These are phyloP conservation scores for Ochropleura leucogaster DNA, from an alignment of 2,888 invertebrate species.

Conservation along the genomic window DNA sequence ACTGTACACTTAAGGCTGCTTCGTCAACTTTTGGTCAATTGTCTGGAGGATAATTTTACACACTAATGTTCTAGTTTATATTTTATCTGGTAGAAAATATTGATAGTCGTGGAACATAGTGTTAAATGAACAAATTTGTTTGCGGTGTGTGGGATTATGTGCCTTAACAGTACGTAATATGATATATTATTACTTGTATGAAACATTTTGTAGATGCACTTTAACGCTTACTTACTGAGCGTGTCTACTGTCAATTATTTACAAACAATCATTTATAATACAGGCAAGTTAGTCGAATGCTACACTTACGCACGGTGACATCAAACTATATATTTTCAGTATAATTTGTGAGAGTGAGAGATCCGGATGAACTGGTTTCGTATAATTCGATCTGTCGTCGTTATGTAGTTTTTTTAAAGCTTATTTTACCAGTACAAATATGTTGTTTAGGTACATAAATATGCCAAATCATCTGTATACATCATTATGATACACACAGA, in stretches of 20 bases:
- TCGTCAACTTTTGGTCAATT: not conserved
- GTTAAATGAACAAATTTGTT: not conserved
- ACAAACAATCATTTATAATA: not conserved
- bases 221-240: not conserved
- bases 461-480: slow-evolving; percentile 1
- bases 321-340: no score
- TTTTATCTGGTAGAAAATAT: not conserved
- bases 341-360: no score
- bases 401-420: not conserved
- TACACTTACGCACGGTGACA: no score
- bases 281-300: not conserved
- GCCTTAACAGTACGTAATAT: not conserved
- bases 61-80: not conserved
- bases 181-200: not conserved
- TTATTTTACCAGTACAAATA: not conserved
- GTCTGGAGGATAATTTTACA: not conserved
- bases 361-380: no score
- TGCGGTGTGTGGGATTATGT: slow-evolving; percentile 8
- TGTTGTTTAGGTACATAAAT: not conserved
- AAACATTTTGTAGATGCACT: not conserved
- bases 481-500: not conserved
- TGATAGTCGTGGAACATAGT: not conserved
- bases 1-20: not conserved
- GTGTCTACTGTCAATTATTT: no score
- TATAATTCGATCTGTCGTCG: no score